Conservation (phyloP, 2,888 invertebrate genomes). For the Drosophila rubida region DNA sequence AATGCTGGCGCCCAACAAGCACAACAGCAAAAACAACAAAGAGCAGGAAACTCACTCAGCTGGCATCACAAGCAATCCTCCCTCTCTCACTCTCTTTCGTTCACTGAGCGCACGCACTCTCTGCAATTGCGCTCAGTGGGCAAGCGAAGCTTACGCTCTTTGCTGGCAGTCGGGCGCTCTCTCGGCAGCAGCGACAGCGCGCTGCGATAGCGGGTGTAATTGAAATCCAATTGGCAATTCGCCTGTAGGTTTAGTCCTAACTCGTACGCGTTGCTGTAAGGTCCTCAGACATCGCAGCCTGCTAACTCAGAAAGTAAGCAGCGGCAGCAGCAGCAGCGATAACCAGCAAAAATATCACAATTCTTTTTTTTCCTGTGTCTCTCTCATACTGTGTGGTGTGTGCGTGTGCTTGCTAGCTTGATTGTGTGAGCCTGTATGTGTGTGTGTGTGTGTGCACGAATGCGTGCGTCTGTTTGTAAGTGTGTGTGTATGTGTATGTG, state of each 20-base stretch:
- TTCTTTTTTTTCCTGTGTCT: conserved; percentile 48
- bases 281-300: conserved; percentile 56
- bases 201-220: conserved; percentile 26
- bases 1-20: conserved; percentile 11
- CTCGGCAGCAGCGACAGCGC: conserved; percentile 9
- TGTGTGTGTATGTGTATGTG: conserved; percentile 24
- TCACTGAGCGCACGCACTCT: neutral
- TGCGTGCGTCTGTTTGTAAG: conserved; percentile 25
- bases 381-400: conserved; percentile 24
- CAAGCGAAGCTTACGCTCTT: neutral
- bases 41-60: conserved; percentile 25
- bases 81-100: conserved; percentile 6
- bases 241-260: conserved; percentile 66
- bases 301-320: conserved; percentile 50
- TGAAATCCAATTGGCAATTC: conserved; percentile 45
- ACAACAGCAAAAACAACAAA: conserved; percentile 6
- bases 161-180: neutral
- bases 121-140: neutral
- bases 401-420: conserved; percentile 25
- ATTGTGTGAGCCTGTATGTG: conserved; percentile 19
- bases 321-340: conserved; percentile 19
- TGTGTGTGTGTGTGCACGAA: neutral
- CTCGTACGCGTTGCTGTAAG: conserved; percentile 71
- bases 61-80: conserved; percentile 25
- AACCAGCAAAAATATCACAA: conserved; percentile 7